Conservation (phyloP, 2,888 invertebrate genomes). For the Dastarcus helophoroides region DNA sequence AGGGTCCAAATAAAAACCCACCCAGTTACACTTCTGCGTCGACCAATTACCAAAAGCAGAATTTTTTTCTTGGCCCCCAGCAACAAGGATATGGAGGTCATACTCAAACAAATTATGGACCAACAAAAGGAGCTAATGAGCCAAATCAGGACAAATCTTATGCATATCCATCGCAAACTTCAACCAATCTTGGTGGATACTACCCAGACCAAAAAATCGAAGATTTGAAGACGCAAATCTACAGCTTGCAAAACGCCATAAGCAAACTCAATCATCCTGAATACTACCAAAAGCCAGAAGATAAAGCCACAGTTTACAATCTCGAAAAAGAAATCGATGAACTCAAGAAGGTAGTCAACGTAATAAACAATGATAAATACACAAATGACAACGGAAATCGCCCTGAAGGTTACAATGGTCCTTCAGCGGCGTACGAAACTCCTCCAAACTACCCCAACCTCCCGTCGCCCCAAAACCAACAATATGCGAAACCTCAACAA, state of each 20-base stretch:
- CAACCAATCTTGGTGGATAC: constrained; percentile 11
- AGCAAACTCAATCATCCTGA: constrained; percentile 24
- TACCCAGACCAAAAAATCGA: constrained; percentile 18
- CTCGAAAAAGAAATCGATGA: constrained; percentile 28
- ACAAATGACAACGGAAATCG: too few relatives aligned
- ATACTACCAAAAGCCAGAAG: constrained; percentile 25
- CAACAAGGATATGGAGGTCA: constrained; percentile 7
- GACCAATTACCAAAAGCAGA: too few relatives aligned
- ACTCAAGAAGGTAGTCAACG: constrained; percentile 21
- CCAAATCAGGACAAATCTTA: constrained; percentile 13
- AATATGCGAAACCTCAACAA: too few relatives aligned
- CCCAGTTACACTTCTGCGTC: too few relatives aligned
- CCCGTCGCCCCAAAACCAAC: constrained; percentile 3
- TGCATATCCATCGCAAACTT: constrained; percentile 15
- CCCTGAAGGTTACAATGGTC: too few relatives aligned
- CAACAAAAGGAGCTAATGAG: constrained; percentile 13
- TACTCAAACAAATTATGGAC: constrained; percentile 13
- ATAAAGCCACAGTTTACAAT: constrained; percentile 22
- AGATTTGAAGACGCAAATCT: constrained; percentile 27
- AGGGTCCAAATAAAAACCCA: too few relatives aligned
- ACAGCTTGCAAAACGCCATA: constrained; percentile 27
- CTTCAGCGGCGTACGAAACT: too few relatives aligned
- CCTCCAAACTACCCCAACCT: constrained; percentile 2
- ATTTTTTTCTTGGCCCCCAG: constrained; percentile 8
- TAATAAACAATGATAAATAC: constrained; percentile 12